Conservation (phyloP, 2,797 vertebrate species). For the Tachyglossus aculeatus region DNA sequence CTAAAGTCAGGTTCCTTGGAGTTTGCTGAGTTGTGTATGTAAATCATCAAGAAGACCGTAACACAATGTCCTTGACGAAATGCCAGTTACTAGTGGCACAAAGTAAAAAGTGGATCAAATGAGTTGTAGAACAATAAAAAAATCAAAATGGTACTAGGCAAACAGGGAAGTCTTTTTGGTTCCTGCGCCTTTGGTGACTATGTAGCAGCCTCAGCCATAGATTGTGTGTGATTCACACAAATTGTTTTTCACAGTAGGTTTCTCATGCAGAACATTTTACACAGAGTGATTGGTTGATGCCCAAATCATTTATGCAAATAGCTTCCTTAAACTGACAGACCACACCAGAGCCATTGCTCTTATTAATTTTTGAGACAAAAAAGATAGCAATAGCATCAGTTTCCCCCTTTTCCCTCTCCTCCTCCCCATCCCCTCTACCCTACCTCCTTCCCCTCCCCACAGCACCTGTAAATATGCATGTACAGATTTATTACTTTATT, state of each 20-base stretch:
- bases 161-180: neutral
- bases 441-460: no score
- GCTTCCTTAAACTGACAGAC: neutral
- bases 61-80: neutral
- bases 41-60: neutral
- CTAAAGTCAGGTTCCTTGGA: no score
- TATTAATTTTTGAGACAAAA: conserved; percentile 18
- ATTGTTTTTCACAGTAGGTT: neutral
- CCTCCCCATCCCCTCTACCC: no score
- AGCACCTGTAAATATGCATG: no score
- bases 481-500: no score
- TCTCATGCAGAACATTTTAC: neutral
- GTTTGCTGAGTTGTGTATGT: neutral
- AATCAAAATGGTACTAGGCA: neutral
- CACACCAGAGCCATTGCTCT: neutral
- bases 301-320: conserved; percentile 2
- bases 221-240: neutral
- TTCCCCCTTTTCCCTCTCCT: no score
- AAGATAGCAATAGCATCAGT: neutral
- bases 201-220: neutral
- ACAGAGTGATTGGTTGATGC: conserved; percentile 1
- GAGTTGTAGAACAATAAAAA: neutral
- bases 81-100: neutral
- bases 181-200: neutral
- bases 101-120: neutral